Base-by-base conservation (phyloP, 2,888 invertebrate species). In the Caenorhabditis macrosperma region DNA sequence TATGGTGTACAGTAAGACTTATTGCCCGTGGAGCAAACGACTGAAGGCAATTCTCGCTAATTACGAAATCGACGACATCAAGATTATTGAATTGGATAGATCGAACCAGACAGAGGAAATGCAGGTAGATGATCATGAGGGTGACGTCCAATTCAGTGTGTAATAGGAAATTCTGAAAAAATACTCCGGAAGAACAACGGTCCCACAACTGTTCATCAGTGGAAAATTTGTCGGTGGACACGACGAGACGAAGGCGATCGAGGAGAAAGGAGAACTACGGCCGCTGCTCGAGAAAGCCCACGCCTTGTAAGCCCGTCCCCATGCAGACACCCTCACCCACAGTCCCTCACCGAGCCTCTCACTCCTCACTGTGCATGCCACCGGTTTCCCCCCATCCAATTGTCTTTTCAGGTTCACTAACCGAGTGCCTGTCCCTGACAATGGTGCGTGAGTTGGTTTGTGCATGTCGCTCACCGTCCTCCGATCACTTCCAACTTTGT, bases 1-100 rank as follows among this genome's bases (percentile, higher is more conserved):
- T 9, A 86, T 85, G 82, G 69, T 88, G 12, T 88, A 84, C 82
- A 85, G 85, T 46, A 88, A 88, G 69, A 86, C 88, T 17, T 88
- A 87, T 66, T 88, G 88, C 50, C 87, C 87, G 30, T 88, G 79
- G 76, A 85, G 85, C 61, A 82, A 82, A 30, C 17, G 78, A n/a
- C 55, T 88, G 61, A 88, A 87, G 74, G 30, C 38, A 9, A 75
- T 88, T 17, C 69, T 88, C 17, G 50, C 69, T 9, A 81, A 81
- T 33, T 88, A 86, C 64, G 72, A 83, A 15, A 86, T 88, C 35
- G 74, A 83, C 35, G 88, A 87, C 55, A 77, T 87, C 59, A 84
- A 88, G 44, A 81, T 86, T 10, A 68, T 86, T 3, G 88, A 88
- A 52, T 54, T 88, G 22, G 84, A 88, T 46, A 75, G 78, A 71